These are phyloP conservation scores for Hirtodrosophila confusa DNA, from an alignment of 2,888 invertebrate species.

Conservation along the genomic window DNA sequence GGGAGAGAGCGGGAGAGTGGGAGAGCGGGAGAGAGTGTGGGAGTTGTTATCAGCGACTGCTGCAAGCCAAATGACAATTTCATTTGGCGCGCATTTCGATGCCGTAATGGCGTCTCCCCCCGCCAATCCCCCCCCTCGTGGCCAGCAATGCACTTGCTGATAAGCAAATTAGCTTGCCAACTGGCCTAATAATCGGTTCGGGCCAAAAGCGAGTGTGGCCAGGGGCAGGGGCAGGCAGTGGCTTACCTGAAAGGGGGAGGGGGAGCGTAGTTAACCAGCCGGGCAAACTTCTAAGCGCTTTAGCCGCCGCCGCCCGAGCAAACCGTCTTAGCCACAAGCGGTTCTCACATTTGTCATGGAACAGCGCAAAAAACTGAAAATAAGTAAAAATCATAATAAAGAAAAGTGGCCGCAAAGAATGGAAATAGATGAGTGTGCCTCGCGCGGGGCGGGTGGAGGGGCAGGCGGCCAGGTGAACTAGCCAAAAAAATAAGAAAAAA, in stretches of 20 bases:
- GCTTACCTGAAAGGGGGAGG: constrained; percentile 18
- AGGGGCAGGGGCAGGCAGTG: background rate
- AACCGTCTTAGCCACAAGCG: constrained; percentile 65
- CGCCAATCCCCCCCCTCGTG: background rate
- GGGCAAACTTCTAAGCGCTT: constrained; percentile 66
- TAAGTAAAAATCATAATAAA: constrained; percentile 68
- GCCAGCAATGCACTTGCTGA: constrained; percentile 58
- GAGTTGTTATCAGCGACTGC: constrained; percentile 50
- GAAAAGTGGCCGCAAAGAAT: constrained; percentile 79
- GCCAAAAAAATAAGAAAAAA: constrained; percentile 23
- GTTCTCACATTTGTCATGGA: constrained; percentile 79
- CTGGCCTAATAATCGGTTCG: constrained; percentile 61
- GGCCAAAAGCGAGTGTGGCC: background rate
- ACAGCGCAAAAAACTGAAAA: constrained; percentile 11
- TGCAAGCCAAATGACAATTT: constrained; percentile 66
- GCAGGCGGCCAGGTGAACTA: constrained; percentile 46
- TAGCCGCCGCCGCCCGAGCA: constrained; percentile 54
- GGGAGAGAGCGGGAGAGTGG: background rate
- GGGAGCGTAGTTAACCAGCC: constrained; percentile 51
- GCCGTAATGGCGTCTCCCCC: background rate
- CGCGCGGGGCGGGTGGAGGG: constrained; percentile 7
- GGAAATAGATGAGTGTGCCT: constrained; percentile 71
- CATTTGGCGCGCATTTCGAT: constrained; percentile 70
- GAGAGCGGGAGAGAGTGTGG: background rate
- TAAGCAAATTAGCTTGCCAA: constrained; percentile 76